Evolutionary conservation across 2,888 invertebrate genomes (phyloP), one percentile per base, ranked within the genome.

Genomic region (Chrysolina oricalcia): DNA sequence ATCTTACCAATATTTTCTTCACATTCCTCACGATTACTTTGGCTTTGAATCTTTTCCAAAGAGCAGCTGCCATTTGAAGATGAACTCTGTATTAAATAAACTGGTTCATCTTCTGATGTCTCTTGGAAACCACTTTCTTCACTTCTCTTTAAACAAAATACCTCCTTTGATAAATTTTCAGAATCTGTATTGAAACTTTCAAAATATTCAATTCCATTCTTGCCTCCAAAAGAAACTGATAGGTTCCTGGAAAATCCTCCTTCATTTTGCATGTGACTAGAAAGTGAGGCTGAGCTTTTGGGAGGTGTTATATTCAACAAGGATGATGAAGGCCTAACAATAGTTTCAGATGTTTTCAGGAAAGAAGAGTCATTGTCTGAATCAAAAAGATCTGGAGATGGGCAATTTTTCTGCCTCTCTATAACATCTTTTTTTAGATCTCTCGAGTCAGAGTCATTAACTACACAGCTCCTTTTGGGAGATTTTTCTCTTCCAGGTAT

Each of bases 401-500:
- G 70, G 65, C 81, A 74, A 15, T 9, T 59, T 15, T n/a, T 11
- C 2, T 21, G 53, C 50, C 65, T 11, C 64, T 65, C 23, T 15
- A 27, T 10, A 15, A 8, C 66, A 50, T 68, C 41, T 40, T 71
- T 74, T 41, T 17, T 41, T 13, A 17, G 4, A 46, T 50, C 46
- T 40, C 35, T 40, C 40, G 41, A 35, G 21, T 46, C 50, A 48
- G 41, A 59, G 21, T 21, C 21, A 6, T 66, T 53, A 68, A 41
- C 21, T 21, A 9, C 19, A 53, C 11, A 21, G 2, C 21, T 11
- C 11, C 81, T 74, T 41, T 0, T 50, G 40, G 93, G 93, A 70
- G 92, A 91, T 13, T 84, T 81, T 66, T 93, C 93, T 73, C 94
- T 89, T 0, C 94, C 93, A 5, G 92, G 92, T 82, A 94, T 93